These are phyloP conservation scores for Catalaphyllia jardinei DNA, from an alignment of 64 coral and sea anemone species.

Conservation along the genomic window DNA sequence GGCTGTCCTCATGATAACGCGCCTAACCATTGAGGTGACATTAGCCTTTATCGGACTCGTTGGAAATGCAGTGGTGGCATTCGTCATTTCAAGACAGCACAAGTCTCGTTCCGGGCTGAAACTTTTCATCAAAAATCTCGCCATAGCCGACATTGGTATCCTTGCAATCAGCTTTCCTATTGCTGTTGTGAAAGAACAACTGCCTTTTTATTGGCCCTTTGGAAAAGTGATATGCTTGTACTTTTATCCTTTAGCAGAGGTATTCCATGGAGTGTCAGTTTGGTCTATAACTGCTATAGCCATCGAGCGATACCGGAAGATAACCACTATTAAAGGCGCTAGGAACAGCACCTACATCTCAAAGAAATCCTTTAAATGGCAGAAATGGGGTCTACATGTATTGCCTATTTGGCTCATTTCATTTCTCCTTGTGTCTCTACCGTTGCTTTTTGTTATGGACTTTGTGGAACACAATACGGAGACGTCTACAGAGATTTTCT, in stretches of 20 bases:
- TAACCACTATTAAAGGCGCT: slow-evolving; percentile 9
- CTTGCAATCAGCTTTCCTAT: slow-evolving; percentile 41
- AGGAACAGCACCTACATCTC: not conserved
- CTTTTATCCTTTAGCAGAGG: slow-evolving; percentile 42
- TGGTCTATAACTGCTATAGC: slow-evolving; percentile 68
- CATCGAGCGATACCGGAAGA: slow-evolving; percentile 45
- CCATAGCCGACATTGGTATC: slow-evolving; percentile 57
- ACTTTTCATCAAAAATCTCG: slow-evolving; percentile 56
- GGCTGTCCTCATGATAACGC: not conserved
- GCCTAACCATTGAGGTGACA: slow-evolving; percentile 14
- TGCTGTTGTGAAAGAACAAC: slow-evolving; percentile 31
- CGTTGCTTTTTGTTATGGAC: slow-evolving; percentile 45
- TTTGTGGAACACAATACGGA: not conserved
- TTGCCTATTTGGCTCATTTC: slow-evolving; percentile 46
- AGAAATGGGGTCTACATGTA: too few species aligned
- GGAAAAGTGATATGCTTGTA: slow-evolving; percentile 31
- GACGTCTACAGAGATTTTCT: not conserved
- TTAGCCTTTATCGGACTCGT: slow-evolving; percentile 46
- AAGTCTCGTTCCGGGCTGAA: slow-evolving; percentile 40
- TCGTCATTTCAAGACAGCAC: slow-evolving; percentile 32
- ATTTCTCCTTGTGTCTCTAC: slow-evolving; percentile 39
- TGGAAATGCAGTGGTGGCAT: slow-evolving; percentile 33
- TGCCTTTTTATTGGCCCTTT: slow-evolving; percentile 41
- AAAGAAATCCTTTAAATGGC: slow-evolving; percentile 19
- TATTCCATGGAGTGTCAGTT: slow-evolving; percentile 47